Percentiles rank a stretch among this genome's conserved stretches.
Evolutionary conservation across 2,113 vertebrate species (phyloP).

Genomic region (Odontophorus gujanensis): DNA sequence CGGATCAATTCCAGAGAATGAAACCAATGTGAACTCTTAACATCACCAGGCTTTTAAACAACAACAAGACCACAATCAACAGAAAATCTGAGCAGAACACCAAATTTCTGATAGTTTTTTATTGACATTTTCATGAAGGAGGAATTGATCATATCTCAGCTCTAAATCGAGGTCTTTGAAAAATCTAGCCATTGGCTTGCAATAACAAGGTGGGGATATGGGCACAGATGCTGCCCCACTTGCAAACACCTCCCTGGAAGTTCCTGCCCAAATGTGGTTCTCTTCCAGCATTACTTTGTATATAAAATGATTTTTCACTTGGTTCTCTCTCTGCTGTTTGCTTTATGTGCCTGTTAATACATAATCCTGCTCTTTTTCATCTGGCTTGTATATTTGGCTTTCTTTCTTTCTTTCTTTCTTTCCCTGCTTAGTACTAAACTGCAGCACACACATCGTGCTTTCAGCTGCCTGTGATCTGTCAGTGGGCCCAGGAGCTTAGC

Average conservation of each 20-base stretch:
- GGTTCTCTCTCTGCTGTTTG: slow-evolving; percentile 1
- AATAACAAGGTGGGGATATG: background rate
- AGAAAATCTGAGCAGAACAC: background rate
- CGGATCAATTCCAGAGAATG: slow-evolving; percentile 36
- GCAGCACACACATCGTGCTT: slow-evolving; percentile 1
- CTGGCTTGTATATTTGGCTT: slow-evolving; percentile 11
- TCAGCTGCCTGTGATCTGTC: slow-evolving; percentile 42
- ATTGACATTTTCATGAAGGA: background rate
- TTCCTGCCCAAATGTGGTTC: background rate
- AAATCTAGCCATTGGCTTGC: background rate
- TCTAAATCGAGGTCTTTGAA: background rate
- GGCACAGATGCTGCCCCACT: background rate
- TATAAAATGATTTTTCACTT: background rate
- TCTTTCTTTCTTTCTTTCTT: background rate
- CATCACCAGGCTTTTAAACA: background rate
- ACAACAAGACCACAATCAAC: background rate
- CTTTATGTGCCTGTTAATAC: slow-evolving; percentile 46
- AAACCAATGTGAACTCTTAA: background rate
- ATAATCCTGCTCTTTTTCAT: slow-evolving; percentile 37
- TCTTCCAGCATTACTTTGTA: background rate
- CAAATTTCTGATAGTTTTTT: background rate
- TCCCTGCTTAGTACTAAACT: slow-evolving; percentile 43
- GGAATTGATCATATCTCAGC: background rate
- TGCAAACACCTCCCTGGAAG: background rate
- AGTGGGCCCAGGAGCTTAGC: slow-evolving; percentile 14